phyloP scores from a whole-genome alignment of 2,113 vertebrate genomes.

The Lathamus discolor region DNA sequence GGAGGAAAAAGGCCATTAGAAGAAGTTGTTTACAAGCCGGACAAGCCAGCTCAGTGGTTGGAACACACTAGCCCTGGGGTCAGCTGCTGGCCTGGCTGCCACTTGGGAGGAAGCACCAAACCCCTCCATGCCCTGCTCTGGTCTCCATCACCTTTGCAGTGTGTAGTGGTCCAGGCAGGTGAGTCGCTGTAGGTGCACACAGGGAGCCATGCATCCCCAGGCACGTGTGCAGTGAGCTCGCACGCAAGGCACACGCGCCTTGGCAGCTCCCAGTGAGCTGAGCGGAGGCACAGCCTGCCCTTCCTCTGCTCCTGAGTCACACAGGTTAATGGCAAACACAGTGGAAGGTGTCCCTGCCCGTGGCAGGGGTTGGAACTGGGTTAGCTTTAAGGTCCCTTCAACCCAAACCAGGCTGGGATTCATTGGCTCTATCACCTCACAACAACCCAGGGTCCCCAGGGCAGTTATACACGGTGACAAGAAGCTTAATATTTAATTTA shows the following conservation, averaged over 20 bases:
- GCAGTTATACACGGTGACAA: neutral
- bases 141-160: neutral
- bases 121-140: neutral
- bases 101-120: neutral
- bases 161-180: neutral
- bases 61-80: neutral
- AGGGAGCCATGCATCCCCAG: accelerated
- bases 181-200: accelerated
- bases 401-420: neutral
- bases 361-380: neutral
- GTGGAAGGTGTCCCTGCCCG: neutral
- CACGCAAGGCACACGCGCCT: accelerated
- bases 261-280: neutral
- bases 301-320: neutral
- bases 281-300: neutral
- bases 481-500: neutral
- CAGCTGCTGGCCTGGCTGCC: neutral
- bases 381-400: neutral
- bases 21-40: constrained; percentile 39
- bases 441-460: neutral
- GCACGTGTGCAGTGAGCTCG: accelerated
- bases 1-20: neutral
- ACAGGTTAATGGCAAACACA: neutral
- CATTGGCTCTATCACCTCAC: neutral
- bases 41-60: neutral